Base-by-base conservation (phyloP, 2,113 vertebrate species). In the Muscicapa adusta region DNA sequence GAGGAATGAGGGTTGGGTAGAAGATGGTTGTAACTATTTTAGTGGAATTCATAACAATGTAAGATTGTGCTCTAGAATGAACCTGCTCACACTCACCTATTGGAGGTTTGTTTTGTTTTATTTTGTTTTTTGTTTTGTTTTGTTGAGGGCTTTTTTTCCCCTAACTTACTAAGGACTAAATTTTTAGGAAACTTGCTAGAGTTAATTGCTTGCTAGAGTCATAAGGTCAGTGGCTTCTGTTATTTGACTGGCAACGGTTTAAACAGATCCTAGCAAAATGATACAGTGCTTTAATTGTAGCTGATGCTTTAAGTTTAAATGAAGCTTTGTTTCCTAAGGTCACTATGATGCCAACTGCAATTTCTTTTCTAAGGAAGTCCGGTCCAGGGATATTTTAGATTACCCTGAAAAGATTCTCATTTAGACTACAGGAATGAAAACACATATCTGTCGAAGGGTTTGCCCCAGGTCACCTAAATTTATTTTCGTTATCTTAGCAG, bases 81-180 rank as follows among this genome's bases (percentile, higher is more conserved):
- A 63, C 33, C 16, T 28, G 14, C 31, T 54, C 54, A 58, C 54
- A 62, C 11, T 91, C 18, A 34, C 8, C 16, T 72, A 3, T 8
- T 38, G 53, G 29, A 51, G 23, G 4, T 48, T 33, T 28, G 23
- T 9, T 40, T 72, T 56, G 18, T 2, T 72, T 43, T 43, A 17
- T 43, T 40, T 40, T 38, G 38, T 38, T 40, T 14, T 38, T 56
- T 42, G 23, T 42, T 53, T 26, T 26, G 10, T 3, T 42, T 73
- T 34, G 18, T 2, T 28, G 10, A 20, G 5, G 11, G n/a, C n/a
- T 36, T 47, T 20, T 3, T 3, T 14, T 4, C 1, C 2, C 14
- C 22, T 10, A 9, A 33, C 67, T 91, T 78, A 60, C 29, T 36
- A 8, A 74, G 33, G 10, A 16, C 8, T 70, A 18, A 5, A 10